Base-by-base conservation (phyloP, 2,113 vertebrate species). In the Microtus richardsoni region DNA sequence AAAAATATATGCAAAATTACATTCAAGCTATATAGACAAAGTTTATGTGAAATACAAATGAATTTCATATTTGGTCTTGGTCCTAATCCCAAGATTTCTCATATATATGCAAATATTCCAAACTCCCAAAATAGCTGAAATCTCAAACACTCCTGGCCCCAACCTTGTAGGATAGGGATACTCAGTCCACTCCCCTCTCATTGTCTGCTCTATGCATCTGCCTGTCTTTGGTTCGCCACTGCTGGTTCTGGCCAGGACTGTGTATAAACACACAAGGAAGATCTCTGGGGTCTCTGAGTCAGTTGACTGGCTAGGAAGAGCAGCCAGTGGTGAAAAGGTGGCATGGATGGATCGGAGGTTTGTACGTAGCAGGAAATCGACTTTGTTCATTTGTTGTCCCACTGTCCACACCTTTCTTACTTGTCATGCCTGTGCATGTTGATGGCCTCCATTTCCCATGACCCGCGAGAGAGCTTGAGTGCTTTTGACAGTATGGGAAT, bases 381-480 rank as follows among this genome's bases (percentile, higher is more conserved):
- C 14, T 0, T 17, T 52, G 54, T 75, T 13, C 21, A 19, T 0
- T 17, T 52, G 54, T 71, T 16, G 26, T 28, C 30, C 1, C 22
- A 30, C 8, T 24, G 70, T 4, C 47, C 12, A 7, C 6, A 24
- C 1, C 11, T 80, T 36, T 39, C 16, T 17, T 26, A 33, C 3
- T 79, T 71, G 39, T 19, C 0, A 12, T 19, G 26, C 8, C 68
- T 24, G 14, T 78, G 30, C 36, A 3, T 44, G 64, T 13, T 47
- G 19, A 22, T 89, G 26, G 30, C 22, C 16, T 82, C 36, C 13
- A n/a, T 70, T 89, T 30, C 33, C 44, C 47, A 16, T n/a, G 2
- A 47, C 54, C 30, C 0, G 54, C 4, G 1, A 68, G 83, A 68
- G 58, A 49, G 26, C 5, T 30, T 0, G 0, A 49, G 2, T 33